A percentile compares a stretch with the other conserved stretches of the same genome.
phyloP scores from a whole-genome alignment of 2,888 invertebrate species.

The Folsomia manolachei region DNA sequence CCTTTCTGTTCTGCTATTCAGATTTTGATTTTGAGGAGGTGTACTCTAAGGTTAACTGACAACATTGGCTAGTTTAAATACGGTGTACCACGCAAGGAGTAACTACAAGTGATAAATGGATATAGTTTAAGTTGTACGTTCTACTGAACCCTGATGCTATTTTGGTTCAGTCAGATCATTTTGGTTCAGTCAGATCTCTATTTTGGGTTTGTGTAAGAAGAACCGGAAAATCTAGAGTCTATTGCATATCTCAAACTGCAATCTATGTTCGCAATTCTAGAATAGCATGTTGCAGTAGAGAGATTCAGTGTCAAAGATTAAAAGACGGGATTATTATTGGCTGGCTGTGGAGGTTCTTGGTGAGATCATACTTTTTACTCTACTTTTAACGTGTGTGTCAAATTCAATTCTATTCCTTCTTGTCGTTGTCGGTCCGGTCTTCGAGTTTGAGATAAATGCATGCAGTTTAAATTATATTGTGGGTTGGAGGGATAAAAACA shows the following conservation, averaged over 20 bases:
- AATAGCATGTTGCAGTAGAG: neutral
- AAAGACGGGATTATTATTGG: neutral
- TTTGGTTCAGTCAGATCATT: too few species aligned
- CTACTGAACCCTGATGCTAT: constrained; percentile 34
- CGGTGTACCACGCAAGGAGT: too few species aligned
- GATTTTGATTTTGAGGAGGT: neutral
- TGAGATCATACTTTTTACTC: constrained; percentile 22
- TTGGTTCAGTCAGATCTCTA: constrained; percentile 42
- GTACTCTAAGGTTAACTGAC: neutral
- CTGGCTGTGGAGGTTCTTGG: neutral
- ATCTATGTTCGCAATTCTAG: neutral
- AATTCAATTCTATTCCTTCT: neutral
- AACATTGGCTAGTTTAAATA: neutral
- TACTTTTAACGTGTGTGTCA: constrained; percentile 5
- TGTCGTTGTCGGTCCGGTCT: too few species aligned
- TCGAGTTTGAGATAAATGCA: neutral
- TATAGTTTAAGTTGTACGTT: too few species aligned
- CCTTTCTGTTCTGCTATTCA: constrained; percentile 31
- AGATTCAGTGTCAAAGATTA: neutral
- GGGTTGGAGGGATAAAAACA: neutral
- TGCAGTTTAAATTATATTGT: neutral
- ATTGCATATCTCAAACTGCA: neutral
- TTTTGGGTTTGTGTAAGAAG: constrained; percentile 41
- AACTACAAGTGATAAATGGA: neutral
- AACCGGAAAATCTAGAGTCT: constrained; percentile 38